Percentiles rank a stretch among this genome's conserved stretches.
phyloP scores from a whole-genome alignment of 2,113 vertebrate species.

The Tenebrosternarchus preto region DNA sequence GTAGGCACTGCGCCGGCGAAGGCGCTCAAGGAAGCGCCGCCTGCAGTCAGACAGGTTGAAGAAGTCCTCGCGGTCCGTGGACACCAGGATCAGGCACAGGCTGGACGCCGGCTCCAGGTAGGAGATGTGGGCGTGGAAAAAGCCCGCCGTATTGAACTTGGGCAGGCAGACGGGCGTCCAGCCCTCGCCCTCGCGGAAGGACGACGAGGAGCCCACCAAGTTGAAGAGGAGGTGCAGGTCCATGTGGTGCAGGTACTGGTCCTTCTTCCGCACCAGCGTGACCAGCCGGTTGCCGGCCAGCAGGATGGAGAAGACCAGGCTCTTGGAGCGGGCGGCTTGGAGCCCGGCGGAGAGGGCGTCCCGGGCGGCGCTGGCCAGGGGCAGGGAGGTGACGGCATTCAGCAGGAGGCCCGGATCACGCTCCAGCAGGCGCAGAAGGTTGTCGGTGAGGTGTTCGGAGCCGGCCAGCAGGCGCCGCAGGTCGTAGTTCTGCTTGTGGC shows the following conservation, averaged over 20 bases:
- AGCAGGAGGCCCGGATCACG: conserved; percentile 91
- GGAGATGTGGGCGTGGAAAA: conserved; percentile 96
- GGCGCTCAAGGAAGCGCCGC: conserved; percentile 86
- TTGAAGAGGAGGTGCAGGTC: conserved; percentile 97
- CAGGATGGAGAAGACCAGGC: conserved; percentile 94
- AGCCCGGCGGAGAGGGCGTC: conserved; percentile 85
- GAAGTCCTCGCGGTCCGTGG: conserved; percentile 93
- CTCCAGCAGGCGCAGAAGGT: conserved; percentile 88
- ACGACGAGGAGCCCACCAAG: conserved; percentile 91
- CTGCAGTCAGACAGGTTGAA: conserved; percentile 93
- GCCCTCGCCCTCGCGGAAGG: conserved; percentile 93
- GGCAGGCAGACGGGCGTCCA: conserved; percentile 98
- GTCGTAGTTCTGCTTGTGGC: conserved; percentile 96
- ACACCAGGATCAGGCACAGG: conserved; percentile 93
- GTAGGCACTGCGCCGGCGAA: conserved; percentile 84
- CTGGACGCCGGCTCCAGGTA: conserved; percentile 87
- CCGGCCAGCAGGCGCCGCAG: conserved; percentile 90
- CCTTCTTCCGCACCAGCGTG: conserved; percentile 90
- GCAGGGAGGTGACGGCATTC: conserved; percentile 89
- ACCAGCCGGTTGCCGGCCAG: conserved; percentile 88
- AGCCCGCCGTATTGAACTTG: conserved; percentile 91
- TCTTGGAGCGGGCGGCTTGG: conserved; percentile 89
- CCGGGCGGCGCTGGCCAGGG: conserved; percentile 78
- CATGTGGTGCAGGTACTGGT: conserved; percentile 94
- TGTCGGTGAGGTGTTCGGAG: conserved; percentile 94